A percentile compares a stretch with the other conserved stretches of the same genome.
These are phyloP conservation scores for Notospermus geniculatus DNA, from an alignment of 1,140 invertebrate genomes.

Conservation along the genomic window DNA sequence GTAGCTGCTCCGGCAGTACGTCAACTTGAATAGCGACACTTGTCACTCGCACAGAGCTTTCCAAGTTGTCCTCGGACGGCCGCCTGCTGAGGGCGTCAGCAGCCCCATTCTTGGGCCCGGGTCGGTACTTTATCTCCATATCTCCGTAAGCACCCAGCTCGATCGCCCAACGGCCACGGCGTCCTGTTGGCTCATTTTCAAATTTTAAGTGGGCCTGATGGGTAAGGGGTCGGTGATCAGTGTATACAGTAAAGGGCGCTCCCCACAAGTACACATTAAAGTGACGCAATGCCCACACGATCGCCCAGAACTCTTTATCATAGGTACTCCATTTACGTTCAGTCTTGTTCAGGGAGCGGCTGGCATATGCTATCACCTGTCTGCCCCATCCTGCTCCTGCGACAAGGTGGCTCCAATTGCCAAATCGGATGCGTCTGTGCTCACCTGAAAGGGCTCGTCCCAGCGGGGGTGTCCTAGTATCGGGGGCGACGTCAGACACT, in stretches of 20 bases:
- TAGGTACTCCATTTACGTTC: slow-evolving; percentile 5
- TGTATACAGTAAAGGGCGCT: neutral
- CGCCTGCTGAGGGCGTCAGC: slow-evolving; percentile 1
- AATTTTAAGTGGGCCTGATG: neutral
- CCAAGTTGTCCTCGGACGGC: neutral
- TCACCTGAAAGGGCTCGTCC: slow-evolving; percentile 30
- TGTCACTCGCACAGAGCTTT: too few species aligned
- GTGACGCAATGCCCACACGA: neutral
- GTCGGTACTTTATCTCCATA: neutral
- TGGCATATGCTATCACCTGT: slow-evolving; percentile 33
- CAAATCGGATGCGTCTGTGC: slow-evolving; percentile 30
- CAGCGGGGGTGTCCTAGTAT: neutral
- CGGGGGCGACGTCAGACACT: neutral
- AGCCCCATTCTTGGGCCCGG: neutral
- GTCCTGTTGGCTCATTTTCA: neutral
- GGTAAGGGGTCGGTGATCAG: slow-evolving; percentile 8
- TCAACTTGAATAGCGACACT: too few species aligned
- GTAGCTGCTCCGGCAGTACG: too few species aligned
- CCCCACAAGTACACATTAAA: slow-evolving; percentile 9
- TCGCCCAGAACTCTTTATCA: slow-evolving; percentile 10
- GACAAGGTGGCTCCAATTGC: slow-evolving; percentile 37
- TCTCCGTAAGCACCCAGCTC: neutral
- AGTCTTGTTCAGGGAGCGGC: slow-evolving; percentile 21
- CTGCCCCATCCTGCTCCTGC: slow-evolving; percentile 30
- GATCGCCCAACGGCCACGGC: neutral